These are phyloP conservation scores for Ailuropoda melanoleuca DNA, from an alignment of 2,113 vertebrate species.

Conservation along the genomic window DNA sequence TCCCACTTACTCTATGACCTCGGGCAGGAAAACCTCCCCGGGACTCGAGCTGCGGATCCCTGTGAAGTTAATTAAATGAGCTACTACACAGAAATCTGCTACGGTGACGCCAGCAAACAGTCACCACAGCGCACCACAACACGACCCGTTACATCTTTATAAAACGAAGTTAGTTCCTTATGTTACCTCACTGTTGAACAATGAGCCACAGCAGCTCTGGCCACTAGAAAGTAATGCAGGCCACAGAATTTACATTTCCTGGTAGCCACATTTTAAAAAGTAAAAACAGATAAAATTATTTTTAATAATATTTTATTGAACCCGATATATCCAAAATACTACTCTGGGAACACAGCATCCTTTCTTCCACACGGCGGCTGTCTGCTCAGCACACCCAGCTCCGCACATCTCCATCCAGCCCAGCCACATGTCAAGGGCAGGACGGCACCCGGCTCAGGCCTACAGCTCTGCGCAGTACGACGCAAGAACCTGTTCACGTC, in stretches of 20 bases:
- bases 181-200: not conserved
- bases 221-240: not conserved
- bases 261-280: not conserved
- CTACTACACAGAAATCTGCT: not conserved
- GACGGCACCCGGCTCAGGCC: not conserved
- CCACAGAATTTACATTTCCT: not conserved
- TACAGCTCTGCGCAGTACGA: not conserved
- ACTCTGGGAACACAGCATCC: not conserved
- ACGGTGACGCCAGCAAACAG: not conserved
- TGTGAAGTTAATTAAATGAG: not conserved
- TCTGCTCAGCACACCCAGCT: not conserved
- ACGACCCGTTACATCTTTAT: not conserved
- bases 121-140: not conserved
- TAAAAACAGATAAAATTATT: not conserved
- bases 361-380: not conserved
- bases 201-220: not conserved
- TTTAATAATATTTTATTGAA: not conserved
- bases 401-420: not conserved
- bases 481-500: fast-evolving
- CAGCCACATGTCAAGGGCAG: not conserved
- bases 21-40: not conserved
- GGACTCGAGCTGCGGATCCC: not conserved
- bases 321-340: not conserved
- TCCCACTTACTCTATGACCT: not conserved
- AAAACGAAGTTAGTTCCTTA: not conserved